Conservation (phyloP, 2,888 invertebrate species). For the Scaptomyza parva region DNA sequence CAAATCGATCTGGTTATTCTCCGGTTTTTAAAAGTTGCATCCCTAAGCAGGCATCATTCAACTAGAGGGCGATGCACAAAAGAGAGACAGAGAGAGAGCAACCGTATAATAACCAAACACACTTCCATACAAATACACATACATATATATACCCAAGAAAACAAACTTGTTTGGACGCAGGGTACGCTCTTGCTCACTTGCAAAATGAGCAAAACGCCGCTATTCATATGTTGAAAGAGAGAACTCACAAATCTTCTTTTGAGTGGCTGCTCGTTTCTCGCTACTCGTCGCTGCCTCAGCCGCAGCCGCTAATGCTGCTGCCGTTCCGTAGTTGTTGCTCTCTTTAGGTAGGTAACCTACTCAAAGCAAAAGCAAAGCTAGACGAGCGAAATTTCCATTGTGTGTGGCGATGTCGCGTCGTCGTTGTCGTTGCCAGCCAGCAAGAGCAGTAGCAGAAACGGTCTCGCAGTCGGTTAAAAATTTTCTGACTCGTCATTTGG, state of each 20-base stretch:
- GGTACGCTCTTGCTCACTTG: conserved; percentile 48
- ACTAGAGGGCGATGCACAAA: conserved; percentile 61
- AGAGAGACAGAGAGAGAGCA: conserved; percentile 36
- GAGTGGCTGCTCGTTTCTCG: conserved; percentile 57
- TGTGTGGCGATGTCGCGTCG: conserved; percentile 80
- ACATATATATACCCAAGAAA: conserved; percentile 41
- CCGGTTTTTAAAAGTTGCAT: conserved; percentile 68
- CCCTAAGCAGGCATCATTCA: conserved; percentile 67
- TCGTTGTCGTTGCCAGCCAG: conserved; percentile 69
- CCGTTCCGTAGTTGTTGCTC: conserved; percentile 27
- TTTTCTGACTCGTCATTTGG: conserved; percentile 78
- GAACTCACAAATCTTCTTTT: conserved; percentile 62
- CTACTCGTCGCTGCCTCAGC: conserved; percentile 56
- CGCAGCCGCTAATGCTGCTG: conserved; percentile 1
- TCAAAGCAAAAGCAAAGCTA: conserved; percentile 77
- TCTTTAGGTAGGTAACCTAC: conserved; percentile 44
- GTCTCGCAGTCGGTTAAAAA: conserved; percentile 80
- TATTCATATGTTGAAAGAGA: conserved; percentile 46
- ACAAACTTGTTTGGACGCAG: conserved; percentile 71
- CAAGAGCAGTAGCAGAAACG: conserved; percentile 53
- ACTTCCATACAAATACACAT: no score
- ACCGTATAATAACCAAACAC: conserved; percentile 56
- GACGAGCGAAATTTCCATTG: conserved; percentile 83
- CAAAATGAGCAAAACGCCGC: conserved; percentile 76
- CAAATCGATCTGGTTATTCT: conserved; percentile 72